Base-by-base conservation (phyloP, 1,140 invertebrate species). In the Eciton burchellii region DNA sequence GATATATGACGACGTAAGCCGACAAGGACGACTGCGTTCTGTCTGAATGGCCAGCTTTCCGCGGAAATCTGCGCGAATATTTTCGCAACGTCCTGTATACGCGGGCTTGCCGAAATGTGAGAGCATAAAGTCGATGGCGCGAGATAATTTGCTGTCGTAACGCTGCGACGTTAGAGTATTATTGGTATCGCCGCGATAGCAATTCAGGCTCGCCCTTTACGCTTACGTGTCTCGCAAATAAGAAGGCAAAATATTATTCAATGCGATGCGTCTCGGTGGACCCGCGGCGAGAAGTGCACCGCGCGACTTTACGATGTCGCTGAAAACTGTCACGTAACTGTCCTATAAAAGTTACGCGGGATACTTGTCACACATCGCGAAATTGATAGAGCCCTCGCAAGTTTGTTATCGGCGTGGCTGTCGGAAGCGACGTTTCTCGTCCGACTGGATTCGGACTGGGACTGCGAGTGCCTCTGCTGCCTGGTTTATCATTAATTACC, bases 261-360 rank as follows among this genome's bases (percentile, higher is more conserved):
- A 35, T 76, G 76, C 76, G 76, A 45, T 29, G 59, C 35, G 71
- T 70, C 57, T 52, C 76, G 70, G 14, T 65, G 54, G 76, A 24
- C 76, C 0, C 29, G 21, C 47, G 60, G n/a, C n/a, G 29, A 52
- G 6, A 73, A 82, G 71, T 45, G 72, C 83, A 83, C 83, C 83
- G 88, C 49, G 83, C 65, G 72, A 68, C 82, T 88, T 88, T 88
- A 88, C 73, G 85, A 85, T 74, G 82, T 83, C 49, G 49, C 83
- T 85, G 83, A 85, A 88, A 88, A 87, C 79, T 74, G 77, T 85
- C 86, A 62, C 66, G 66, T 73, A 82, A 85, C 76, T 73, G 79
- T 88, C 83, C 66, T 52, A 83, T 88, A 85, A 88, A 88, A 88
- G 87, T 88, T 88, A 88, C 68, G 68, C 76, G 66, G 70, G 88